These are phyloP conservation scores for Lepidurus arcticus DNA, from an alignment of 1,140 invertebrate species.

Conservation along the genomic window DNA sequence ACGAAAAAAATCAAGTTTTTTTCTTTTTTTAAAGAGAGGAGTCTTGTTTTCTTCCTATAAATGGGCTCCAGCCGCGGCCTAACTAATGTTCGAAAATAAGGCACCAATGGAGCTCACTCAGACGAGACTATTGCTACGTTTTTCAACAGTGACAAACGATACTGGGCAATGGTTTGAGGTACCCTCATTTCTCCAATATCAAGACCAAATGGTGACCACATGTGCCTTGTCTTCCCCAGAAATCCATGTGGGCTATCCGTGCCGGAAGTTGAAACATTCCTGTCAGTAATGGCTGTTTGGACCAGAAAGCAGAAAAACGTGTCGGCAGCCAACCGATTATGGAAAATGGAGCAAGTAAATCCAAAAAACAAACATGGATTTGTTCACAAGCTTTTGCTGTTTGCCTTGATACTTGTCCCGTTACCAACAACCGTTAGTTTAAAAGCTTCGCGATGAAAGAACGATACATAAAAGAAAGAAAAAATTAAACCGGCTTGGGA, in stretches of 20 bases:
- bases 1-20: background rate
- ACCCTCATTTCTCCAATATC: background rate
- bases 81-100: no score
- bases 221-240: background rate
- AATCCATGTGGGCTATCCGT: conserved; percentile 6
- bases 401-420: conserved; percentile 6
- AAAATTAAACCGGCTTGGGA: background rate
- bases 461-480: background rate
- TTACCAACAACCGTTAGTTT: conserved; percentile 8
- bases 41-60: no score
- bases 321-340: background rate
- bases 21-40: no score
- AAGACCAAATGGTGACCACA: background rate
- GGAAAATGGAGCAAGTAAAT: background rate
- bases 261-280: background rate
- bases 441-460: background rate
- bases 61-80: no score
- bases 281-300: background rate
- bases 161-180: background rate
- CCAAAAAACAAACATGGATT: background rate
- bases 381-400: background rate
- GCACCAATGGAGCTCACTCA: no score
- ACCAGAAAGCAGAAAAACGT: background rate
- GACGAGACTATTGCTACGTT: no score
- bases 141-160: background rate